A percentile compares a stretch with the other conserved stretches of the same genome.
Conservation (phyloP, 2,113 vertebrate genomes). For the Daubentonia madagascariensis region DNA sequence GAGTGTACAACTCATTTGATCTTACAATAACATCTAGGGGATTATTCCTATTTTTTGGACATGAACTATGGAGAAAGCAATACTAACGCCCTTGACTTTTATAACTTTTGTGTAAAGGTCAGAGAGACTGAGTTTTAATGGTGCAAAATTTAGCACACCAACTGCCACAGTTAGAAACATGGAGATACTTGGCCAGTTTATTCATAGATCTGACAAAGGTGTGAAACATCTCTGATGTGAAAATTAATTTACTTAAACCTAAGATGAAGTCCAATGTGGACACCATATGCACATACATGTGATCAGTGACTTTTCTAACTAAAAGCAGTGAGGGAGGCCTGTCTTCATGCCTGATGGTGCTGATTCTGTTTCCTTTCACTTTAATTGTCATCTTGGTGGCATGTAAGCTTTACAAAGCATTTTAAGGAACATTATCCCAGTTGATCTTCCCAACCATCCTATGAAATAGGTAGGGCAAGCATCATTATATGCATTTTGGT, state of each 20-base stretch:
- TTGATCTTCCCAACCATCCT: neutral
- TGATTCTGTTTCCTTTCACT: neutral
- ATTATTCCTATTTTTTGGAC: neutral
- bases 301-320: neutral
- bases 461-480: neutral
- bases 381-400: neutral
- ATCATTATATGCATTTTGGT: neutral
- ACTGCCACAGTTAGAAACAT: neutral
- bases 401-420: neutral
- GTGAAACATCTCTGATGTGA: neutral
- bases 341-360: neutral
- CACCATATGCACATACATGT: neutral
- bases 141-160: neutral
- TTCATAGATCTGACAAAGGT: neutral
- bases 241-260: neutral
- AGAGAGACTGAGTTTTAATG: neutral
- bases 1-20: neutral
- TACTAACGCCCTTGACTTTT: neutral
- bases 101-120: neutral
- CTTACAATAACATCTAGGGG: neutral
- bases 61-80: neutral
- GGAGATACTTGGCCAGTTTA: neutral
- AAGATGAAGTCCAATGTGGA: neutral
- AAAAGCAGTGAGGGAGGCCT: neutral
- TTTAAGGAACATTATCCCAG: neutral